Evolutionary conservation across 2,888 invertebrate species (phyloP), one percentile per base, ranked within the genome.

Genomic region (Agelastica alni): DNA sequence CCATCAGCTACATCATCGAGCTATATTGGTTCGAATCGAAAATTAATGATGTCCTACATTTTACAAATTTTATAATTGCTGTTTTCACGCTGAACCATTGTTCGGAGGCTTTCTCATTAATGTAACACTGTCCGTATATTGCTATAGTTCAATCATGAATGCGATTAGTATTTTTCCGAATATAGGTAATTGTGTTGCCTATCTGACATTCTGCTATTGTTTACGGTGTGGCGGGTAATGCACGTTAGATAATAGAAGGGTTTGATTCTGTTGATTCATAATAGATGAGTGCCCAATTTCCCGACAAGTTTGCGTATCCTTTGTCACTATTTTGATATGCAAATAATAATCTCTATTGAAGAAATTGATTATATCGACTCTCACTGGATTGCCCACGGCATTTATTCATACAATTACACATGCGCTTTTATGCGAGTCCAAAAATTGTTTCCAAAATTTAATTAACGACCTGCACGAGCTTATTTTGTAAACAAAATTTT

Each of bases 111-210:
- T 67, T 70, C 69, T 65, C 69, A 70, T 70, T 70, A 70, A 68
- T 58, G 62, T 58, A 53, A 62, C 63, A 61, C 60, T 60, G 63
- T 52, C 65, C 65, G 26, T 26, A 3, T 26, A 26, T n/a, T n/a
- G 26, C 26, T 26, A 63, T 62, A 61, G 60, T 62, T 62, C 63
- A 63, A 58, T 62, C 65, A 63, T 66, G 64, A 65, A 67, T 66
- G 68, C 68, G 69, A 74, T 71, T 70, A 72, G 65, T 65, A 71
- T 74, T 74, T 74, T 74, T 73, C 65, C 69, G 66, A 74, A 74
- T 72, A 64, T 68, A 69, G 72, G 70, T 74, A 73, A 75, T 74
- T 75, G 75, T 73, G 69, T 71, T 68, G 70, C 63, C 69, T 74
- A 73, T 74, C 74, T 70, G 69, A 69, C 66, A 70, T 70, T 69